Conservation (phyloP, 2,888 invertebrate genomes). For the Amphipoea lucens region DNA sequence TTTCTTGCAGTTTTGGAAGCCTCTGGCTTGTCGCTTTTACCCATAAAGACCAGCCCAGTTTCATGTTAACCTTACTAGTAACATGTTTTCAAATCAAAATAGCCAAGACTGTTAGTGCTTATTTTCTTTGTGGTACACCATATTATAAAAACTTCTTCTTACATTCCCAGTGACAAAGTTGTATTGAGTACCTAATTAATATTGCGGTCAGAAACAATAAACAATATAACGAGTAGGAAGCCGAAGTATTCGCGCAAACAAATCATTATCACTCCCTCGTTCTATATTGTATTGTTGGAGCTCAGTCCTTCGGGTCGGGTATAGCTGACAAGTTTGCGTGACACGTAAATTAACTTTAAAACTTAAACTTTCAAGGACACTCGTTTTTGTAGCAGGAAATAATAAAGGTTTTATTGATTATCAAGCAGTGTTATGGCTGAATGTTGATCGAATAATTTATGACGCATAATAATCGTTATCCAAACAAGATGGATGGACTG, state of each 20-base stretch:
- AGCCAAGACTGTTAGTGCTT: background rate
- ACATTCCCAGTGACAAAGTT: conserved; percentile 24
- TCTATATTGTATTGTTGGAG: conserved; percentile 33
- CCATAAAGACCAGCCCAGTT: background rate
- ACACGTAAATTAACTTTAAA: conserved; percentile 58
- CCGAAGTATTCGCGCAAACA: conserved; percentile 45
- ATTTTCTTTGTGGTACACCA: background rate
- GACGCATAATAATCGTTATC: background rate
- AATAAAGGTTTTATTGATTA: conserved; percentile 37
- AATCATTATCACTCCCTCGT: conserved; percentile 49
- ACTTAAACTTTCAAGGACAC: conserved; percentile 52
- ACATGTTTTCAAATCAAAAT: background rate
- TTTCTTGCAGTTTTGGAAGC: background rate
- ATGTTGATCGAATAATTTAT: conserved; percentile 7
- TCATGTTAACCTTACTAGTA: no score
- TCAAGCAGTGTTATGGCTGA: background rate
- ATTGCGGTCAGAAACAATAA: conserved; percentile 41
- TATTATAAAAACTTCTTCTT: conserved; percentile 9
- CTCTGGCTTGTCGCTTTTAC: no score
- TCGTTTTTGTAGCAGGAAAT: conserved; percentile 34
- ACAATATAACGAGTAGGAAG: conserved; percentile 32
- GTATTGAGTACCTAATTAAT: conserved; percentile 43
- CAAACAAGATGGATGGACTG: background rate
- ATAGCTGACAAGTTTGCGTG: conserved; percentile 56
- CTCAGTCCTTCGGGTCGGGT: conserved; percentile 42